A percentile compares a stretch with the other conserved stretches of the same genome.
These are phyloP conservation scores for Sternarchorhynchus goeldii DNA, from an alignment of 2,797 vertebrate species.

Conservation along the genomic window DNA sequence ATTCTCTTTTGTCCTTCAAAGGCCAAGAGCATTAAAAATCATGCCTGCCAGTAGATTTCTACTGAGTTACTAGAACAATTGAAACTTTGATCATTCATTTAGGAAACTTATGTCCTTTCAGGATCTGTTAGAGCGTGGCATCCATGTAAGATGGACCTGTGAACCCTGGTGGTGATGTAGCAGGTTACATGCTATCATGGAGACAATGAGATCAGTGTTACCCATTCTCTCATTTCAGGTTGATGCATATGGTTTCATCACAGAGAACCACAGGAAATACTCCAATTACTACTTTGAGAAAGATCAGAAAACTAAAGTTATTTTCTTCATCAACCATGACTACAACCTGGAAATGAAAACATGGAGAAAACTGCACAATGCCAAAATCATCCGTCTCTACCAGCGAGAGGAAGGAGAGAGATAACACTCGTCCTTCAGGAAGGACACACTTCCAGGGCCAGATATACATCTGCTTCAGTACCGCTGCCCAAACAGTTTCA, in stretches of 20 bases:
- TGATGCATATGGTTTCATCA: slow-evolving; percentile 58
- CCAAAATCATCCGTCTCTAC: slow-evolving; percentile 5
- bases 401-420: not conserved
- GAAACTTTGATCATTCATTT: no score
- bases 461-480: no score
- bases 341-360: slow-evolving; percentile 30
- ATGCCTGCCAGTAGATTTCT: no score
- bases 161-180: not conserved
- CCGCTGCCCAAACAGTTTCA: no score
- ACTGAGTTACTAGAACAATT: no score
- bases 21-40: no score
- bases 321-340: slow-evolving; percentile 57
- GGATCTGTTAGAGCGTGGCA: no score
- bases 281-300: slow-evolving; percentile 57
- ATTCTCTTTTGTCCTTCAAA: no score
- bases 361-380: slow-evolving; percentile 11
- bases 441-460: no score
- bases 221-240: slow-evolving; percentile 46
- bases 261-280: slow-evolving; percentile 45
- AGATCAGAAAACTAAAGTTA: slow-evolving; percentile 1
- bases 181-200: no score
- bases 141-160: not conserved
- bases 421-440: not conserved
- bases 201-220: not conserved
- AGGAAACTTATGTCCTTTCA: no score